These are phyloP conservation scores for Sarcophilus harrisii DNA, from an alignment of 2,797 vertebrate species.

Conservation along the genomic window DNA sequence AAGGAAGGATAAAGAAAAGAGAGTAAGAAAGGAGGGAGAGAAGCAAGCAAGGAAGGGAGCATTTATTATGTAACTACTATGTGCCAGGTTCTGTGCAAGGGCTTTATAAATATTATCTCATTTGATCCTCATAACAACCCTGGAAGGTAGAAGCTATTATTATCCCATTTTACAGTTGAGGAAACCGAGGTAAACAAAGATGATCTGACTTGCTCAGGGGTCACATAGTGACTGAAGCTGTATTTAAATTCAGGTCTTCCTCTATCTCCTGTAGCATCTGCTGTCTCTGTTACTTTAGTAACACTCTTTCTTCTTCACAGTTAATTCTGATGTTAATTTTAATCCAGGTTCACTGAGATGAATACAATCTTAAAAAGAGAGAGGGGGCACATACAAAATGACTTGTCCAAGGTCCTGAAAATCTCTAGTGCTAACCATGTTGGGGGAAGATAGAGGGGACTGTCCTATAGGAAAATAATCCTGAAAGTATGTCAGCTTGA, in stretches of 20 bases:
- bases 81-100: not conserved
- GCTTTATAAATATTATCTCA: not conserved
- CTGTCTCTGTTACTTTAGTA: not conserved
- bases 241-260: not conserved
- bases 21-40: not conserved
- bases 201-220: not conserved
- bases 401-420: not conserved
- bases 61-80: not conserved
- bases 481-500: not conserved
- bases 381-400: not conserved
- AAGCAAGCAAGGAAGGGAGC: not conserved
- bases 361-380: not conserved
- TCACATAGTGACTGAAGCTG: not conserved
- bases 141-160: not conserved
- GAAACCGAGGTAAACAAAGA: not conserved
- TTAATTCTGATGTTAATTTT: not conserved
- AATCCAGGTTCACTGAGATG: not conserved
- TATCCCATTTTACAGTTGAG: not conserved
- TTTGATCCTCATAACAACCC: not conserved
- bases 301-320: not conserved
- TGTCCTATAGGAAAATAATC: not conserved
- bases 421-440: not conserved
- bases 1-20: fast-evolving
- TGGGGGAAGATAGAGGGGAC: not conserved
- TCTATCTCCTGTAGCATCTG: not conserved